Base-by-base conservation (phyloP, 1,140 invertebrate species). In the Catajapyx aquilonaris region DNA sequence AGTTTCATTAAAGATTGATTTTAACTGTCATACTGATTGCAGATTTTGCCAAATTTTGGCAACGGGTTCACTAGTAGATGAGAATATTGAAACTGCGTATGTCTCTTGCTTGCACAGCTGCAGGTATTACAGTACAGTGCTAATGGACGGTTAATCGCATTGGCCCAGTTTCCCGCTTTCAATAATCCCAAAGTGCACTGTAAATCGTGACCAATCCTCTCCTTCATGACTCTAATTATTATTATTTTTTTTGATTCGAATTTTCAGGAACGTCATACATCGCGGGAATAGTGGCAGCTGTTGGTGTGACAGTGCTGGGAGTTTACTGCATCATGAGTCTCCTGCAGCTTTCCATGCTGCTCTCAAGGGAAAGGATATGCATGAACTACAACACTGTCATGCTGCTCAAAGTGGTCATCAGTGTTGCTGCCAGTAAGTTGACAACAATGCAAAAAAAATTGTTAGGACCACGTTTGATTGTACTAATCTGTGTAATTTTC, bases 321-420 rank as follows among this genome's bases (percentile, higher is more conserved):
- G 56, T 80, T 18, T 75, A 81, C 54, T 79, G 76, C 50, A 58
- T 78, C 31, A 54, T 83, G 28, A 74, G 76, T 16, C 66, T 85
- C 37, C 61, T 85, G 20, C 79, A 84, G 55, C 61, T 85, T 32
- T 74, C 80, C 28, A 84, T 84, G 78, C 70, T 83, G 44, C 74
- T 73, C 23, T 80, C 76, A 28, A 75, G 73, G 50, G 80, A 83
- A 52, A 69, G 71, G 48, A 71, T 83, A 19, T 68, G 76, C 28
- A 58, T 83, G 48, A 70, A 72, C 44, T 84, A 83, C 54, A 73
- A 67, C 34, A 61, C 68, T 33, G 68, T 73, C 10, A 66, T 84
- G 32, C 73, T 80, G 52, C 57, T 69, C 43, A 85, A 85, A 60
- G 61, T 85, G 31, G 69, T 76, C 15, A 53, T 81, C 35, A 69